These are phyloP conservation scores for Zelleria hepariella DNA, from an alignment of 2,888 invertebrate species.

Conservation along the genomic window DNA sequence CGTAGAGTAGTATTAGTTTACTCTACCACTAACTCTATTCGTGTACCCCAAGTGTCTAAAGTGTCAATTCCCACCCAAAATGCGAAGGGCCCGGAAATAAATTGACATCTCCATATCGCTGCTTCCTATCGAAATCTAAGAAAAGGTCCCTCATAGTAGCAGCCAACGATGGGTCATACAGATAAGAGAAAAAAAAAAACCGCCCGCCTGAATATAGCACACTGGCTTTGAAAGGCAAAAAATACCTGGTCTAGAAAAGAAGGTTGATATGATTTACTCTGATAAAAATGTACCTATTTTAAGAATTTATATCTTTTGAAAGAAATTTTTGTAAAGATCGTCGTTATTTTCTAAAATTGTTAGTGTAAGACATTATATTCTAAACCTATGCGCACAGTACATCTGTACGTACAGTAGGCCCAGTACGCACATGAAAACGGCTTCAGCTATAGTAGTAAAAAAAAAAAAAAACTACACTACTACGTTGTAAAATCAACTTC, in stretches of 20 bases:
- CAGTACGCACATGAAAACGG: too few relatives aligned
- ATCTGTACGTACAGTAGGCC: too few relatives aligned
- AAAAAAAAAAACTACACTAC: too few relatives aligned
- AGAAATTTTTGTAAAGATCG: background rate
- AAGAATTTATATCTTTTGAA: background rate
- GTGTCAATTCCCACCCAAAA: background rate
- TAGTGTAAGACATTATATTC: too few relatives aligned
- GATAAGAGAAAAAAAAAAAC: background rate
- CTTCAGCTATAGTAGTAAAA: too few relatives aligned
- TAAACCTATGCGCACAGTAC: too few relatives aligned
- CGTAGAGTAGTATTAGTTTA: too few relatives aligned
- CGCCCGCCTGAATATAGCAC: background rate
- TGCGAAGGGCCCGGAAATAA: background rate
- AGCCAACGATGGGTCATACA: background rate
- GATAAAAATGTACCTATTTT: background rate
- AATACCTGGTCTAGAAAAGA: background rate
- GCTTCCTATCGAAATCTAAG: background rate
- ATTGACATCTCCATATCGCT: background rate
- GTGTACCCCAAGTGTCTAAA: too few relatives aligned
- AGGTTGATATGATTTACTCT: background rate
- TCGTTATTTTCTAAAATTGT: too few relatives aligned
- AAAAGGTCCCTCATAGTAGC: background rate
- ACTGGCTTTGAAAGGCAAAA: background rate
- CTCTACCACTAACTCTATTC: too few relatives aligned
- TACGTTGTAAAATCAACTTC: too few relatives aligned